phyloP scores from a whole-genome alignment of 2,888 invertebrate genomes.

The Gasteruption jaculator region DNA sequence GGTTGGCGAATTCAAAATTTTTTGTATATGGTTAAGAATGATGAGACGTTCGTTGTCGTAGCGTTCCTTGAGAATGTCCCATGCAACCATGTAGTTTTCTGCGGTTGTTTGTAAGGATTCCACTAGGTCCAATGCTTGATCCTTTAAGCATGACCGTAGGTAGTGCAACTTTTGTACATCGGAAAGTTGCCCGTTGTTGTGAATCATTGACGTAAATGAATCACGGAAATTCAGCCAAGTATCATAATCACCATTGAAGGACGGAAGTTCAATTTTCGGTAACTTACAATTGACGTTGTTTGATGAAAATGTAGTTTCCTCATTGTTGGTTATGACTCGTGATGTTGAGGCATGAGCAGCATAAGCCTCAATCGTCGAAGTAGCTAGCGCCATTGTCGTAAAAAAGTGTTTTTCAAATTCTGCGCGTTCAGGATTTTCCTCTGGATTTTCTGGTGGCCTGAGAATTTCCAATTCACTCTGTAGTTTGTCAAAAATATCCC shows the following conservation, averaged over 20 bases:
- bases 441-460: no score
- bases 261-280: neutral
- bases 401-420: no score
- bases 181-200: neutral
- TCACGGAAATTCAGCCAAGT: neutral
- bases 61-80: slow-evolving; percentile 10
- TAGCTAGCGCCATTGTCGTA: no score
- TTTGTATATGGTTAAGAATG: slow-evolving; percentile 16
- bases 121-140: slow-evolving; percentile 14
- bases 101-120: slow-evolving; percentile 16
- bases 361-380: no score
- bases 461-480: no score
- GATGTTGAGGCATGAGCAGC: no score
- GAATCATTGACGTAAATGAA: neutral
- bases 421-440: no score
- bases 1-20: slow-evolving; percentile 12
- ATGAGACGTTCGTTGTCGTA: slow-evolving; percentile 17
- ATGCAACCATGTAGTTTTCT: slow-evolving; percentile 16
- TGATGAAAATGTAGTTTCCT: no score
- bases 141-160: slow-evolving; percentile 15
- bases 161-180: neutral
- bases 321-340: no score
- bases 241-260: neutral
- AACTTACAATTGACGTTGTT: no score
- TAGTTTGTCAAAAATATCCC: no score